These are phyloP conservation scores for Lysandra coridon DNA, from an alignment of 2,888 invertebrate genomes.

Conservation along the genomic window DNA sequence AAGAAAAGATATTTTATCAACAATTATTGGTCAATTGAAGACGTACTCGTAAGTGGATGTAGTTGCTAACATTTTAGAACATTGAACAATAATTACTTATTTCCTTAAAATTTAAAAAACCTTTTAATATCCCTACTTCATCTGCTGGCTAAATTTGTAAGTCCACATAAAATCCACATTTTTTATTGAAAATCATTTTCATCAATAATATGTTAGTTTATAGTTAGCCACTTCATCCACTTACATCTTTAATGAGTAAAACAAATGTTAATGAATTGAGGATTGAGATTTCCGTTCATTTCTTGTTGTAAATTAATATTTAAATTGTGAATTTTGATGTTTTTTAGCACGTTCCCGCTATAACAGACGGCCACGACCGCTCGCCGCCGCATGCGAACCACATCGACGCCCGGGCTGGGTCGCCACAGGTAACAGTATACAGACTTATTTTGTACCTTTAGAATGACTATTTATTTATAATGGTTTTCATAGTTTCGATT, in stretches of 20 bases:
- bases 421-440: constrained; percentile 57
- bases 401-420: constrained; percentile 57
- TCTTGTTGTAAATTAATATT: neutral
- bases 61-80: too few species aligned
- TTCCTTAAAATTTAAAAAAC: neutral
- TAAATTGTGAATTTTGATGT: neutral
- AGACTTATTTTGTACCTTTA: neutral
- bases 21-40: too few species aligned
- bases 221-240: too few species aligned
- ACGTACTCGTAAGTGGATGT: too few species aligned
- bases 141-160: too few species aligned
- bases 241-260: too few species aligned
- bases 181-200: too few species aligned
- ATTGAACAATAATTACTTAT: neutral
- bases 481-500: too few species aligned
- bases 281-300: neutral
- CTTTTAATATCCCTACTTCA: neutral
- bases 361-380: constrained; percentile 70
- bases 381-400: constrained; percentile 61
- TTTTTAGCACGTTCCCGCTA: constrained; percentile 73
- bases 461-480: too few species aligned
- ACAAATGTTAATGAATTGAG: too few species aligned
- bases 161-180: too few species aligned
- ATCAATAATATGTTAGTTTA: too few species aligned
- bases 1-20: neutral